These are phyloP conservation scores for Ameiurus melas DNA, from an alignment of 2,113 vertebrate genomes.

Conservation along the genomic window DNA sequence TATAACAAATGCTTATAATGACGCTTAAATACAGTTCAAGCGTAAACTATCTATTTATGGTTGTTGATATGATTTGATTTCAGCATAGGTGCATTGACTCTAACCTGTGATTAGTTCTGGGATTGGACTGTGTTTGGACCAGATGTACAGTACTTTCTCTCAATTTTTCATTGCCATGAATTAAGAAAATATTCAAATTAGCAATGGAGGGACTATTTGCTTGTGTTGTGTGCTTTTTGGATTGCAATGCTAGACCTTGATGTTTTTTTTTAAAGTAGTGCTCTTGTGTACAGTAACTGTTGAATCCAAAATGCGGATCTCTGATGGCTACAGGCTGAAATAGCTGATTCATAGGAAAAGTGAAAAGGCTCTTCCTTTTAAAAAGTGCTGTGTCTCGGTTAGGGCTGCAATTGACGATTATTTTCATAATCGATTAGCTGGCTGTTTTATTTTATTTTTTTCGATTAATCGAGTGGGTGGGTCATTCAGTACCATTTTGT, in stretches of 20 bases:
- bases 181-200: background rate
- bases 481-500: too few species aligned
- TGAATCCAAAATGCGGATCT: background rate
- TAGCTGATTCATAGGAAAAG: background rate
- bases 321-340: background rate
- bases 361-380: background rate
- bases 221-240: background rate
- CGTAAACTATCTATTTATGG: background rate
- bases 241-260: background rate
- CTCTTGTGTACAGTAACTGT: background rate
- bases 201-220: background rate
- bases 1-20: background rate
- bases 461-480: too few species aligned
- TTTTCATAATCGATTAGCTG: too few species aligned
- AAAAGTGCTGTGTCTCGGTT: background rate
- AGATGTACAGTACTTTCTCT: background rate
- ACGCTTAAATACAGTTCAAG: background rate
- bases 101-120: background rate
- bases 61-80: background rate
- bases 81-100: background rate
- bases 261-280: background rate
- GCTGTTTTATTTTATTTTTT: too few species aligned
- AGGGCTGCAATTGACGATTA: too few species aligned
- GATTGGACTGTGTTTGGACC: background rate
- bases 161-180: background rate